Percentiles rank a stretch among this genome's conserved stretches.
These are phyloP conservation scores for Cygnus buccinator DNA, from an alignment of 2,113 vertebrate species.

Conservation along the genomic window DNA sequence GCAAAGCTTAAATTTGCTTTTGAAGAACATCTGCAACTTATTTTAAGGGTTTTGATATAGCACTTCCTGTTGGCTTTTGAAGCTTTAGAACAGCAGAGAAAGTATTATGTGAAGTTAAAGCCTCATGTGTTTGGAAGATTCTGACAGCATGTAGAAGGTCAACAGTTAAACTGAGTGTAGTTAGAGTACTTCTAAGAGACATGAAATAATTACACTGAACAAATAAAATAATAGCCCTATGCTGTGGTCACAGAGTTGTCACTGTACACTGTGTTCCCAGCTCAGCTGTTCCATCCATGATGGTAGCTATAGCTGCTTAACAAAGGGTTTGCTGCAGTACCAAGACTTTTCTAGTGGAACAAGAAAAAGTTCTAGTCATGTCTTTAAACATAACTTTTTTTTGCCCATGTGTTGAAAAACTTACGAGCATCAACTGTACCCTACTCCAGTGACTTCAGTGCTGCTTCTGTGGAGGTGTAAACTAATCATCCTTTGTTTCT, in stretches of 20 bases:
- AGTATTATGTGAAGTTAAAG: neutral
- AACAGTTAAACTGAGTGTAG: neutral
- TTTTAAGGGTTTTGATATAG: neutral
- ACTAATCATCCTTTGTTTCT: neutral
- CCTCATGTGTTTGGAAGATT: neutral
- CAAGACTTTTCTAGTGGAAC: neutral
- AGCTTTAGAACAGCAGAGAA: neutral
- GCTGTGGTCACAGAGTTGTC: neutral
- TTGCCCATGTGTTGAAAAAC: neutral
- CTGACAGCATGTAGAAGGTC: neutral
- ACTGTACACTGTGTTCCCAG: neutral
- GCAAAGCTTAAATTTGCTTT: neutral
- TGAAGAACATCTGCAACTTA: neutral
- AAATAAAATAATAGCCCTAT: neutral
- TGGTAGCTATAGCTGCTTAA: neutral
- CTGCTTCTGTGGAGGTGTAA: neutral
- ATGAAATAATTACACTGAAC: neutral
- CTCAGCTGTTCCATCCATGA: rapidly evolving
- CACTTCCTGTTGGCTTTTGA: neutral
- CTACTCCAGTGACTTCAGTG: neutral
- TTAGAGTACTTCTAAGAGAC: neutral
- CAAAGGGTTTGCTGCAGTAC: neutral
- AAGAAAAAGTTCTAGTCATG: neutral
- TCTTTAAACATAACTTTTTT: neutral
- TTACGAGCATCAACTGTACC: rapidly evolving